Evolutionary conservation across 2,797 vertebrate genomes (phyloP), one percentile per base, ranked within the genome.

Genomic region (Sphaeramia orbicularis): DNA sequence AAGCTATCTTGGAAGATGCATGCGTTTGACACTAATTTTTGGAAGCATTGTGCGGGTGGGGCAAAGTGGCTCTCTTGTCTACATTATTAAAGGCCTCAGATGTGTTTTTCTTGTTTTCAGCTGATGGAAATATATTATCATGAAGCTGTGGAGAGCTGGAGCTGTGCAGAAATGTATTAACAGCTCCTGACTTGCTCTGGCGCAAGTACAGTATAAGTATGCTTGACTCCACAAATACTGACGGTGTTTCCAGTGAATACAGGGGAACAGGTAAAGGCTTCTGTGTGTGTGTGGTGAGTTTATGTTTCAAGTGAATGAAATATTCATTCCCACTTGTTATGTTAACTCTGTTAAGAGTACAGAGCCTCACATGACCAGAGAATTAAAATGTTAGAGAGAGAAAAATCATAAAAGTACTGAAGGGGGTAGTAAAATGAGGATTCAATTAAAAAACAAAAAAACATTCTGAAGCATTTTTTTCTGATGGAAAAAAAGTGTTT

Each of bases 51-150:
- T 89, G 78, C 80, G 68, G 81, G 76, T 80, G 80, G 79, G 78
- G 85, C 79, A 87, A 88, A 86, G 85, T 89, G 86, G 84, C 85
- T 85, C 64, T 51, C 60, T 74, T 83, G 85, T 90, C 87, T 93
- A 87, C 93, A 93, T 93, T 93, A 93, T 93, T 93, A 91, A 94
- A 93, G 85, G 71, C 70, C 83, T 89, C 76, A 84, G 86, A 92
- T 93, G 91, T 91, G 86, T 90, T 93, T 92, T 91, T 85, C 89
- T 90, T 93, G 90, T 92, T 93, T 93, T 87, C 76, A 83, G 68
- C 86, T 82, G 74, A 77, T 85, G 88, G 86, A 90, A 92, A 91
- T 90, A 78, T 91, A 90, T 92, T 86, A 89, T 90, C 67, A 74
- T 81, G 65, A 86, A 85, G 83, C 81, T 72, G 85, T 58, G 80